These are phyloP conservation scores for Pemphigus obesinymphae DNA, from an alignment of 1,140 invertebrate species.

Conservation along the genomic window DNA sequence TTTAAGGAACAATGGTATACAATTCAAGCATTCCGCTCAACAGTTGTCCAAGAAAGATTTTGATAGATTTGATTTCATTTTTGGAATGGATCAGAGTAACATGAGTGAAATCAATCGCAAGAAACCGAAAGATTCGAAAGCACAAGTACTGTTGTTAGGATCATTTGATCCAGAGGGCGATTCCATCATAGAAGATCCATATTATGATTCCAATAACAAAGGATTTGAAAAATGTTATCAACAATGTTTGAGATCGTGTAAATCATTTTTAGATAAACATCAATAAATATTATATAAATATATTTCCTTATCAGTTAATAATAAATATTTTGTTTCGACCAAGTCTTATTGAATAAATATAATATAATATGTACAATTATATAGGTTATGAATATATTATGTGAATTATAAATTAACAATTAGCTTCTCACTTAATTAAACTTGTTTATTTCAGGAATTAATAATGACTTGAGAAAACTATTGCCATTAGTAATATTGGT, in stretches of 20 bases:
- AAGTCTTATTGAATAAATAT: background rate
- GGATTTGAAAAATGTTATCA: slow-evolving; percentile 71
- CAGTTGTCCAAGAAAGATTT: slow-evolving; percentile 70
- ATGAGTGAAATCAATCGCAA: slow-evolving; percentile 62
- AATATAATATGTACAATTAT: background rate
- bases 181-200: slow-evolving; percentile 78
- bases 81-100: slow-evolving; percentile 86
- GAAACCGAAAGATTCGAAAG: slow-evolving; percentile 56
- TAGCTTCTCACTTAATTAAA: background rate
- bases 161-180: slow-evolving; percentile 74
- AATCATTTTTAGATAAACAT: slow-evolving; percentile 58
- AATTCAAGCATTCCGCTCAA: slow-evolving; percentile 66
- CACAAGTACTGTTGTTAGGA: slow-evolving; percentile 72
- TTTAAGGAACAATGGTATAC: slow-evolving; percentile 66
- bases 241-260: slow-evolving; percentile 64
- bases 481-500: slow-evolving; percentile 91
- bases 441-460: slow-evolving; percentile 53
- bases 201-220: slow-evolving; percentile 64
- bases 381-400: background rate
- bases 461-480: slow-evolving; percentile 72
- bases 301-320: background rate
- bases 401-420: no score
- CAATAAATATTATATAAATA: background rate
- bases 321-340: background rate
- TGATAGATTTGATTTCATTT: slow-evolving; percentile 73